These are phyloP conservation scores for Helobdella robusta DNA, from an alignment of 2,888 invertebrate genomes.

Conservation along the genomic window DNA sequence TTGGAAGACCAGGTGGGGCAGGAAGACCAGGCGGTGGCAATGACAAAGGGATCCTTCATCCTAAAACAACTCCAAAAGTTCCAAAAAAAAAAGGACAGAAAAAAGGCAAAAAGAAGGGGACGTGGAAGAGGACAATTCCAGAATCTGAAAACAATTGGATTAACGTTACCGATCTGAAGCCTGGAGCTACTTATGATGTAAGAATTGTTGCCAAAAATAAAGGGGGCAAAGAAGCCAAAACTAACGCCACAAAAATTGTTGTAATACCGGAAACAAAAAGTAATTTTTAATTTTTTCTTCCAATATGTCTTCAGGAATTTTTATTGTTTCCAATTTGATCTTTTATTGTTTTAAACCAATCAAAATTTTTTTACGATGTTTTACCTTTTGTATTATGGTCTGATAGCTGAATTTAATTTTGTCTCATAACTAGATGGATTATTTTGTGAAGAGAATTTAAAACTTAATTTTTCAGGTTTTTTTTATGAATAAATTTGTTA, in stretches of 20 bases:
- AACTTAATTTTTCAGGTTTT: too few relatives aligned
- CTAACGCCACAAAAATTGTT: constrained; percentile 15
- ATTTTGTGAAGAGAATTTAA: too few relatives aligned
- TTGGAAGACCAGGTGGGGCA: constrained; percentile 5
- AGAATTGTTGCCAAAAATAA: constrained; percentile 81
- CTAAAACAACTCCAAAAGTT: neutral
- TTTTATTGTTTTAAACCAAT: too few relatives aligned
- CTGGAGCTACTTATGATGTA: constrained; percentile 75
- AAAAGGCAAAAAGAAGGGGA: constrained; percentile 53
- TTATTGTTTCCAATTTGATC: too few relatives aligned
- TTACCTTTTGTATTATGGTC: too few relatives aligned
- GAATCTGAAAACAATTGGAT: constrained; percentile 50
- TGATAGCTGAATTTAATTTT: too few relatives aligned
- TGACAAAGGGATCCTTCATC: too few relatives aligned
- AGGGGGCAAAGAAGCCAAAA: constrained; percentile 35
- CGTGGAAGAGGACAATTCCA: constrained; percentile 58
- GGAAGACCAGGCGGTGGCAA: neutral
- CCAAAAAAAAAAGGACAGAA: constrained; percentile 15
- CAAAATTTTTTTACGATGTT: too few relatives aligned
- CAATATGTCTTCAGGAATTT: too few relatives aligned
- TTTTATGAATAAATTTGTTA: too few relatives aligned
- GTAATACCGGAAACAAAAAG: neutral
- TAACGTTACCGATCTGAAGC: constrained; percentile 66
- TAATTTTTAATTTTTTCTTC: neutral
- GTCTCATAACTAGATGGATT: too few relatives aligned